phyloP scores from a whole-genome alignment of 2,797 vertebrate genomes.

The Apodemus agrarius region DNA sequence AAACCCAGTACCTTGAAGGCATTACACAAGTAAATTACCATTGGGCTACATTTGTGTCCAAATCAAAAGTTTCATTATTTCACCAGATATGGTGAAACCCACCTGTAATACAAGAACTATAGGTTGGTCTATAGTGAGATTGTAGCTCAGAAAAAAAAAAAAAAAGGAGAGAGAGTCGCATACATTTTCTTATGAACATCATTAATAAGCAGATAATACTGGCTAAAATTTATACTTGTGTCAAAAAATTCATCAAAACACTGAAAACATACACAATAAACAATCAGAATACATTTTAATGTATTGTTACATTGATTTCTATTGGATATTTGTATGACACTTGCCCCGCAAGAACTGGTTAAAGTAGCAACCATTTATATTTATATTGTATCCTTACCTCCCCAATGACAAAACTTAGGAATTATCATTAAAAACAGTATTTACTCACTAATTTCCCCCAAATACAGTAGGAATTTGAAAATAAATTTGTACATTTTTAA shows the following conservation, averaged over 20 bases:
- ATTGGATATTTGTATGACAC: constrained; percentile 44
- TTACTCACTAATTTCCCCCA: constrained; percentile 55
- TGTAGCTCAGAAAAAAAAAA: neutral
- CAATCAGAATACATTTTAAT: constrained; percentile 71
- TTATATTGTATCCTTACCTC: constrained; percentile 42
- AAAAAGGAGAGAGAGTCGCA: no score
- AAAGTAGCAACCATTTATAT: neutral
- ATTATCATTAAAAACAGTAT: constrained; percentile 62
- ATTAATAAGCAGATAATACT: neutral
- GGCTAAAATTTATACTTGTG: constrained; percentile 28
- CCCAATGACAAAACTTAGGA: constrained; percentile 65
- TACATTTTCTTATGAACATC: neutral
- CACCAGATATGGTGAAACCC: neutral
- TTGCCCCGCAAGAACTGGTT: neutral
- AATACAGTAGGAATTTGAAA: neutral
- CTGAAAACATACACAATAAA: constrained; percentile 8
- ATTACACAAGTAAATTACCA: neutral
- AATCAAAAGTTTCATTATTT: constrained; percentile 30
- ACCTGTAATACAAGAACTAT: neutral
- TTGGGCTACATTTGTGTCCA: neutral
- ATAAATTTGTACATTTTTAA: constrained; percentile 58
- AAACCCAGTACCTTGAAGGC: neutral
- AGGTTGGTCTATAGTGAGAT: neutral
- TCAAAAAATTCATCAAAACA: constrained; percentile 30
- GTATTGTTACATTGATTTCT: constrained; percentile 36